Evolutionary conservation across 2,888 invertebrate genomes (phyloP).

Genomic region (Caenorhabditis sp.): DNA sequence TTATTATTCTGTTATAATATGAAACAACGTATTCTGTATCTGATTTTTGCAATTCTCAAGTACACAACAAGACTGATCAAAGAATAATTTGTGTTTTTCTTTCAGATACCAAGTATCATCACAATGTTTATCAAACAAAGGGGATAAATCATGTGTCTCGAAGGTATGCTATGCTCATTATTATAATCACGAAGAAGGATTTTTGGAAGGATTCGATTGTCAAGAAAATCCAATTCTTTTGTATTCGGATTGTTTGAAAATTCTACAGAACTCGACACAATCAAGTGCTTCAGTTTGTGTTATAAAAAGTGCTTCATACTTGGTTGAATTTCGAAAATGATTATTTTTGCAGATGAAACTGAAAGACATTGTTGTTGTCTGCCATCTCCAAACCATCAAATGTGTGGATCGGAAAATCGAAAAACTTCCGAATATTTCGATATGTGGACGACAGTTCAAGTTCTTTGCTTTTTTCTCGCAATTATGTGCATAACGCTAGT

Average conservation of each 20-base stretch:
- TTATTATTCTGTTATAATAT: slow-evolving; percentile 2
- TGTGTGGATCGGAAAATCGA: slow-evolving; percentile 18
- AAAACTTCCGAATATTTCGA: slow-evolving; percentile 10
- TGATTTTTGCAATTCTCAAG: slow-evolving; percentile 6
- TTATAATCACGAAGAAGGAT: slow-evolving; percentile 7
- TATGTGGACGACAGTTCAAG: slow-evolving; percentile 22
- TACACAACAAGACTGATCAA: background rate
- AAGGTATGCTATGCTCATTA: slow-evolving; percentile 29
- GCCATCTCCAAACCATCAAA: background rate
- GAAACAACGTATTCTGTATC: slow-evolving; percentile 15
- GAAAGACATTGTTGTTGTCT: slow-evolving; percentile 31
- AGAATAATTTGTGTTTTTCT: background rate
- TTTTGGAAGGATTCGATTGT: slow-evolving; percentile 33
- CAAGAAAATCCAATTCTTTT: slow-evolving; percentile 6
- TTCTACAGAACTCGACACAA: slow-evolving; percentile 5
- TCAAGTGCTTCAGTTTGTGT: slow-evolving; percentile 10
- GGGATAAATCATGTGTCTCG: slow-evolving; percentile 4
- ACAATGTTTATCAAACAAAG: background rate
- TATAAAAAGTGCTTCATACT: background rate
- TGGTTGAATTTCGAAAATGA: background rate
- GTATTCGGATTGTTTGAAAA: slow-evolving; percentile 6
- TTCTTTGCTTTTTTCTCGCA: slow-evolving; percentile 14
- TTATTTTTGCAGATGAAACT: background rate
- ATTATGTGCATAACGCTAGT: slow-evolving; percentile 10
- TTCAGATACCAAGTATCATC: slow-evolving; percentile 10